Conservation (phyloP, 2,113 vertebrate species). For the Callipepla californica region DNA sequence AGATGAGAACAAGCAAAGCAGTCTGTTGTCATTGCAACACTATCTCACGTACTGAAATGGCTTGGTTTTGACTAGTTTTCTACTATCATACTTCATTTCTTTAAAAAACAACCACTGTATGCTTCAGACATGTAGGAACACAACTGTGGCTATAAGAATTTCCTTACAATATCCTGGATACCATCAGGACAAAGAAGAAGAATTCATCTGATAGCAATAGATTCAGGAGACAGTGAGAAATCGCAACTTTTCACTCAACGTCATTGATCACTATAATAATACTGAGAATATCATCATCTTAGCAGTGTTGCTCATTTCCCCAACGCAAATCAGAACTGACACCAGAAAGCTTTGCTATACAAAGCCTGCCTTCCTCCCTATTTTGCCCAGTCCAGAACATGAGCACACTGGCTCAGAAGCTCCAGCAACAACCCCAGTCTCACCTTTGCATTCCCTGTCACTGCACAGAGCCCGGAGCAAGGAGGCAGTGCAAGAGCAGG, state of each 20-base stretch:
- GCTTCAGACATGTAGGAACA: background rate
- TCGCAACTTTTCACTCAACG: background rate
- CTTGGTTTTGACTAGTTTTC: background rate
- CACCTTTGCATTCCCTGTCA: background rate
- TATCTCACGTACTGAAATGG: background rate
- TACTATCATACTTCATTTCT: background rate
- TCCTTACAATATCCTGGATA: background rate
- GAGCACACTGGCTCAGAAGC: background rate
- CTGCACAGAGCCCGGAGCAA: rapidly evolving
- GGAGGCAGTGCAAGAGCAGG: background rate
- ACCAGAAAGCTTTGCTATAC: background rate
- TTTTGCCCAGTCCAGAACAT: background rate
- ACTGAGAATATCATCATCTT: background rate
- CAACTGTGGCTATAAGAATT: background rate
- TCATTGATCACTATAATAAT: background rate
- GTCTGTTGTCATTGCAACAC: background rate
- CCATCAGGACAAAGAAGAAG: background rate
- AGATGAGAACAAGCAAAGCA: background rate
- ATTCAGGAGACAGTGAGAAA: background rate
- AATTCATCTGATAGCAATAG: background rate
- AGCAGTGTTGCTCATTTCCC: background rate
- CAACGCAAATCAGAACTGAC: background rate
- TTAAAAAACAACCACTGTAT: background rate
- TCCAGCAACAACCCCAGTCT: background rate
- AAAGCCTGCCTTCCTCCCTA: background rate